Evolutionary conservation across 2,797 vertebrate species (phyloP), one percentile per base, ranked within the genome.

Genomic region (Columba guinea): DNA sequence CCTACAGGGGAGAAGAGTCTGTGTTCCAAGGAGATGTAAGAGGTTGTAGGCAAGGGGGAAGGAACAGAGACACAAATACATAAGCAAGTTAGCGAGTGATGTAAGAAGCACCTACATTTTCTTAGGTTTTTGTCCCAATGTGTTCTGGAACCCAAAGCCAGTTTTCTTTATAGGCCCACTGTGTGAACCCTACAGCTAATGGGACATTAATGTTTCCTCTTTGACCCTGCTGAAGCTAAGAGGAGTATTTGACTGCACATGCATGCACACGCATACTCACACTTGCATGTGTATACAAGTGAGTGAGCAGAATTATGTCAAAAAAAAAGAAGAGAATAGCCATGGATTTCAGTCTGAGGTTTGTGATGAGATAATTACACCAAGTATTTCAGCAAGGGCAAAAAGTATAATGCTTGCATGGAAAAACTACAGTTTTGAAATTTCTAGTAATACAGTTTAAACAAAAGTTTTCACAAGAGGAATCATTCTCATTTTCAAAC

Each of bases 1-100:
- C 97, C 97, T 97, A 95, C 56, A 95, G 82, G 87, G 96, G 94
- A 91, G 92, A 95, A 91, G 75, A 96, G 84, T 83, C 87, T 94
- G 84, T 89, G 68, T 88, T 95, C 93, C 84, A 93, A 92, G 93
- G 87, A 91, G 74, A 94, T 94, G 87, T 75, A 91, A 96, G 89
- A 96, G 63, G 71, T 49, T 90, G 75, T 44, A 75, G 70, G 71
- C 58, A 62, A 75, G 24, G 53, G 88, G 71, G 37, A 91, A 85
- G 91, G 91, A 97, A 63, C 32, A 16, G 58, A 68, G 73, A 80
- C 77, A 81, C 79, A 96, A 95, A 93, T 68, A 93, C 93, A 96
- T 80, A 87, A 80, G 81, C 83, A 53, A 95, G 84, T 82, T 80
- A 96, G 84, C 73, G 53, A 91, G 87, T 77, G 94, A 97, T 95